These are phyloP conservation scores for Cheilinus undulatus DNA, from an alignment of 2,113 vertebrate species.

Conservation along the genomic window DNA sequence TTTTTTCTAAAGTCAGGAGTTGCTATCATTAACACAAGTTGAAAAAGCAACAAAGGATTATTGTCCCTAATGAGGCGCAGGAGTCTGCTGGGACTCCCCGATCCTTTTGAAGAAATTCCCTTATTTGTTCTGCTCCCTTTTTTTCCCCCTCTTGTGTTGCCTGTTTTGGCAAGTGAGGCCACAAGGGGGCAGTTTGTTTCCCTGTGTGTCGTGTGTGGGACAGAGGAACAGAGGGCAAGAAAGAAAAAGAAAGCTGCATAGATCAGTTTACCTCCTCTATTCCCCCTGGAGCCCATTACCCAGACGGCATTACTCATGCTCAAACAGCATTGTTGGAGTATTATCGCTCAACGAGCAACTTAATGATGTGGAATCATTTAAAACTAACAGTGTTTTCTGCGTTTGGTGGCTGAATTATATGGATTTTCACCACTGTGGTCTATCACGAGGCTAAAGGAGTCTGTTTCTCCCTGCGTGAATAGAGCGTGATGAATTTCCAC, in stretches of 20 bases:
- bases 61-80: slow-evolving; percentile 49
- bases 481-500: slow-evolving; percentile 58
- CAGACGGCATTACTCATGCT: slow-evolving; percentile 63
- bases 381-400: slow-evolving; percentile 68
- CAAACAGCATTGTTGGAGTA: slow-evolving; percentile 61
- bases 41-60: slow-evolving; percentile 57
- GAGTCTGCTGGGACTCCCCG: slow-evolving; percentile 45
- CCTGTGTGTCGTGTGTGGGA: slow-evolving; percentile 52
- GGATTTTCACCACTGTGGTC: slow-evolving; percentile 57
- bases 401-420: slow-evolving; percentile 63
- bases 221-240: slow-evolving; percentile 34
- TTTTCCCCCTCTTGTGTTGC: background rate
- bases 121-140: slow-evolving; percentile 24
- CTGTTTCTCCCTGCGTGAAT: background rate
- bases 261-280: slow-evolving; percentile 63
- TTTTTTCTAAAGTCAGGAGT: slow-evolving; percentile 5
- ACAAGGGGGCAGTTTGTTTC: slow-evolving; percentile 81
- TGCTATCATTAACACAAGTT: slow-evolving; percentile 34
- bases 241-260: slow-evolving; percentile 23
- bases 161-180: slow-evolving; percentile 58
- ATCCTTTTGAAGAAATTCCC: slow-evolving; percentile 47
- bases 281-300: slow-evolving; percentile 60
- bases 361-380: slow-evolving; percentile 77
- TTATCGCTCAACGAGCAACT: slow-evolving; percentile 66
- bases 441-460: slow-evolving; percentile 10